Conservation (phyloP, 2,888 invertebrate species). For the Scaptomyza reducta region DNA sequence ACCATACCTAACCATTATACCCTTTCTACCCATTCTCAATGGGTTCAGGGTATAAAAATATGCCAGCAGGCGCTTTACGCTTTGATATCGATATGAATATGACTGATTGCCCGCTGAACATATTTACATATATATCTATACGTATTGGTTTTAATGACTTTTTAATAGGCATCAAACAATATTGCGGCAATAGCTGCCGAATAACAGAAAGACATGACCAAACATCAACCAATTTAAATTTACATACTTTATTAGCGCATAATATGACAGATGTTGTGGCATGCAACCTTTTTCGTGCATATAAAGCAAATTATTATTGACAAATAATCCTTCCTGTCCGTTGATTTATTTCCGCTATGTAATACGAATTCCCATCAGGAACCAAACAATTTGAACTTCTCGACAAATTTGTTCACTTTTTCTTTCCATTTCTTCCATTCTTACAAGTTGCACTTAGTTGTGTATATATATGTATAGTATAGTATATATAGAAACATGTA, state of each 20-base stretch:
- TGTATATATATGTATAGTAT: no score
- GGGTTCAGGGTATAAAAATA: no score
- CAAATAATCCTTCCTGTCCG: constrained; percentile 27
- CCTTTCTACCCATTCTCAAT: no score
- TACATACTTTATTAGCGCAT: constrained; percentile 48
- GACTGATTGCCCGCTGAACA: constrained; percentile 43
- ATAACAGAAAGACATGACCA: constrained; percentile 15
- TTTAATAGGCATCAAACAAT: constrained; percentile 49
- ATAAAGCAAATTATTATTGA: constrained; percentile 1
- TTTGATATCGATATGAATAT: constrained; percentile 46
- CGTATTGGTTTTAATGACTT: constrained; percentile 59
- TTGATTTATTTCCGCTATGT: not conserved
- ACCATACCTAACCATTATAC: no score
- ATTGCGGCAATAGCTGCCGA: constrained; percentile 19
- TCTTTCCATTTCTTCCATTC: not conserved
- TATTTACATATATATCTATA: constrained; percentile 2
- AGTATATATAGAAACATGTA: not conserved
- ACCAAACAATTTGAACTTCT: not conserved
- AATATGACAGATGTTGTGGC: constrained; percentile 35
- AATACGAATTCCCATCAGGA: no score
- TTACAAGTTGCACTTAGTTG: not conserved
- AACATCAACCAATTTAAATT: constrained; percentile 38
- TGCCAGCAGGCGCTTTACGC: constrained; percentile 7
- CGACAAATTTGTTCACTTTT: constrained; percentile 11
- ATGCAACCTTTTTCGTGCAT: no score